phyloP scores from a whole-genome alignment of 2,888 invertebrate species.

The Drosophila yooni region DNA sequence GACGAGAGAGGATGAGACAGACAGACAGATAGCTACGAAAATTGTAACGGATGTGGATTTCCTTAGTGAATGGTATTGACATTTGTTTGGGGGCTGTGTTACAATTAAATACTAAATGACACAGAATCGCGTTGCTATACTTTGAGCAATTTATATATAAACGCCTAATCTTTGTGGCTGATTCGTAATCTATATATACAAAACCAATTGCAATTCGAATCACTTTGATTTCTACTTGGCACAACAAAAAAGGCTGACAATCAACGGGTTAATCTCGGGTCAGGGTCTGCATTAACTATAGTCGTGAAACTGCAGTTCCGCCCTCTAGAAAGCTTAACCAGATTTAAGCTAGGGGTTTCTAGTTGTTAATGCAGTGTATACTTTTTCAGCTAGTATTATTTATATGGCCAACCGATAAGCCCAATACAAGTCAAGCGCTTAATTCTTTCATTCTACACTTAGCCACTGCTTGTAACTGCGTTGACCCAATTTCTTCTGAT shows the following conservation, averaged over 20 bases:
- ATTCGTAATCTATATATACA: constrained; percentile 14
- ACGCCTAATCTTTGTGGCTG: constrained; percentile 9
- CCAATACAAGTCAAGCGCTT: constrained; percentile 1
- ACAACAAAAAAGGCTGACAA: constrained; percentile 5
- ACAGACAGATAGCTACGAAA: not conserved
- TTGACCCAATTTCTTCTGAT: constrained; percentile 30
- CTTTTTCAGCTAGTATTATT: not conserved
- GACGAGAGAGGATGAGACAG: not conserved
- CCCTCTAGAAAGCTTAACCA: not conserved
- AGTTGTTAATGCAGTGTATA: not conserved
- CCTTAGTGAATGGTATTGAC: not conserved
- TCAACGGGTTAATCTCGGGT: constrained; percentile 26
- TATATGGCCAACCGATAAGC: not conserved
- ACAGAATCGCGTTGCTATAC: not conserved
- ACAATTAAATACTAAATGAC: not conserved
- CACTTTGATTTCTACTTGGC: constrained; percentile 1
- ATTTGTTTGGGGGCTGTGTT: not conserved
- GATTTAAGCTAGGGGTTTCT: not conserved
- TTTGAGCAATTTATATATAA: not conserved
- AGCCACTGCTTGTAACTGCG: constrained; percentile 1
- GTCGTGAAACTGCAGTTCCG: not conserved
- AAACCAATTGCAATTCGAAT: constrained; percentile 12
- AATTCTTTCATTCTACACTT: not conserved
- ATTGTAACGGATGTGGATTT: constrained; percentile 2
- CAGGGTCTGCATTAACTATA: constrained; percentile 8